Evolutionary conservation across 2,113 vertebrate species (phyloP).

Genomic region (Lamprologus speciosus): DNA sequence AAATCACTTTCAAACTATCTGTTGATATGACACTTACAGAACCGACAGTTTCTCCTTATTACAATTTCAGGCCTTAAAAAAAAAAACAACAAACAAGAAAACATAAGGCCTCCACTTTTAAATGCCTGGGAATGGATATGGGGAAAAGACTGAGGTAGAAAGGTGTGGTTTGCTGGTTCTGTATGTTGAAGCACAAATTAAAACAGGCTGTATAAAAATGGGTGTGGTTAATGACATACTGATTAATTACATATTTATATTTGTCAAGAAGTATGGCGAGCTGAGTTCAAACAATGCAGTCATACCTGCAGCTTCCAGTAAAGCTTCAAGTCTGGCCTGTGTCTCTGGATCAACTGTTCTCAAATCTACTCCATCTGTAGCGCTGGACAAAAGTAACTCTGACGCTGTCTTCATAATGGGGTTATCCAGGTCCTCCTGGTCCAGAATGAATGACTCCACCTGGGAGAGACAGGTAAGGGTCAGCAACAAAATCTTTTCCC

Average conservation of each 20-base stretch:
- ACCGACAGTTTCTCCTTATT: neutral
- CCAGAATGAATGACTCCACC: slow-evolving; percentile 99
- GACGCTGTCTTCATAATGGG: slow-evolving; percentile 98
- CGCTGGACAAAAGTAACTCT: slow-evolving; percentile 91
- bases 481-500: neutral
- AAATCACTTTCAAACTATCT: slow-evolving; percentile 27
- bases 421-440: slow-evolving; percentile 99
- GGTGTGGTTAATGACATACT: neutral
- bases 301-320: slow-evolving; percentile 96
- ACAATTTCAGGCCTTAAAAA: neutral
- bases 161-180: neutral
- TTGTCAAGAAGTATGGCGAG: neutral
- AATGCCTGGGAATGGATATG: neutral
- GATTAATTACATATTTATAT: neutral
- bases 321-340: slow-evolving; percentile 92
- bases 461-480: slow-evolving; percentile 22
- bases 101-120: neutral
- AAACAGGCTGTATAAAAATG: neutral
- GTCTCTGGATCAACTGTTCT: slow-evolving; percentile 98
- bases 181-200: neutral
- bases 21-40: neutral
- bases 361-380: slow-evolving; percentile 91
- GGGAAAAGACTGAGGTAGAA: neutral
- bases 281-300: neutral
- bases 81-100: neutral